These are phyloP conservation scores for Lepilemur ruficaudatus DNA, from an alignment of 2,797 vertebrate genomes.

Conservation along the genomic window DNA sequence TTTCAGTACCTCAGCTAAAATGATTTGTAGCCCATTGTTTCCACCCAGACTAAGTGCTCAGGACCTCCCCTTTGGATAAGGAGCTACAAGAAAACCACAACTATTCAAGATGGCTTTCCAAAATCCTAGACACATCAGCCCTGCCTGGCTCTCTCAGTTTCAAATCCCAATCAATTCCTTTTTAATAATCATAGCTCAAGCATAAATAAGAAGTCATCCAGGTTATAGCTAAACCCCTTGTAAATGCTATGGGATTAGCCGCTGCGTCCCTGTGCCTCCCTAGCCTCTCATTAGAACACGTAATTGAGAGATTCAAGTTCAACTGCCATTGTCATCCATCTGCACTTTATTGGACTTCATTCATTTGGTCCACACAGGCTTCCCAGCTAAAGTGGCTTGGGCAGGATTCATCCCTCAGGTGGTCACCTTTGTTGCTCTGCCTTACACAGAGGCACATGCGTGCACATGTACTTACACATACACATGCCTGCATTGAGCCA, in stretches of 20 bases:
- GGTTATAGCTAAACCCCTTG: background rate
- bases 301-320: constrained; percentile 13
- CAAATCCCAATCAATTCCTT: background rate
- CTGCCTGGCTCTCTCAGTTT: background rate
- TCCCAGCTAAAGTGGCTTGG: background rate
- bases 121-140: background rate
- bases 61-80: background rate
- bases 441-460: background rate
- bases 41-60: background rate
- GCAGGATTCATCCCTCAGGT: background rate
- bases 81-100: background rate
- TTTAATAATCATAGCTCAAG: background rate
- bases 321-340: background rate
- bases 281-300: background rate
- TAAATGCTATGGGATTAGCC: background rate
- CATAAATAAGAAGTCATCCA: background rate
- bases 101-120: background rate
- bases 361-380: background rate
- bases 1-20: background rate
- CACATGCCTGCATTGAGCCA: background rate
- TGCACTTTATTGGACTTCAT: background rate
- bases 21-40: background rate
- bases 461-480: background rate
- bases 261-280: background rate
- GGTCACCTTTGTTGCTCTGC: background rate